Conservation (phyloP, 1,140 invertebrate species). For the Leucophenga varia region DNA sequence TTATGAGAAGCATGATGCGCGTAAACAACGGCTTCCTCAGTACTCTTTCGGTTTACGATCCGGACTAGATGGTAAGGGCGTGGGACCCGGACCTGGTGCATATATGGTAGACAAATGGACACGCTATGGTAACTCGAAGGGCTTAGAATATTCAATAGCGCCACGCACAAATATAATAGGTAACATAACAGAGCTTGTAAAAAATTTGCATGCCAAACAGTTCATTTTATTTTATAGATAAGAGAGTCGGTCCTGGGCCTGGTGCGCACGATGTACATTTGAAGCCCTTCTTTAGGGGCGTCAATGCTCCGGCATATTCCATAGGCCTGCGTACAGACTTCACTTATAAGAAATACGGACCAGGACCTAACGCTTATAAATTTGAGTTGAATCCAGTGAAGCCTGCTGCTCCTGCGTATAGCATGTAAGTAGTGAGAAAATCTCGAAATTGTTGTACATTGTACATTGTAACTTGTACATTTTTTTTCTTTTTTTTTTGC, state of each 20-base stretch:
- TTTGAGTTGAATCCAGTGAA: slow-evolving; percentile 55
- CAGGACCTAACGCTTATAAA: slow-evolving; percentile 66
- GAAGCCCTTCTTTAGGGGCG: slow-evolving; percentile 57
- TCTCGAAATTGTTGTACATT: no score
- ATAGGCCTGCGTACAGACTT: slow-evolving; percentile 59
- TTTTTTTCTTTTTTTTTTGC: slow-evolving; percentile 24
- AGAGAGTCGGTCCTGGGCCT: slow-evolving; percentile 59
- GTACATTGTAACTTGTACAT: no score
- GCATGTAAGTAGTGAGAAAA: slow-evolving; percentile 54
- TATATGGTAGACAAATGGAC: slow-evolving; percentile 41
- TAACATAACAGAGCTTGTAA: no score
- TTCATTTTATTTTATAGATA: slow-evolving; percentile 23
- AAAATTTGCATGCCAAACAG: no score
- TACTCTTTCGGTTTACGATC: slow-evolving; percentile 61
- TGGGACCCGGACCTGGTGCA: slow-evolving; percentile 42
- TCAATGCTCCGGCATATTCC: slow-evolving; percentile 60
- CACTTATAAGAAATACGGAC: slow-evolving; percentile 55
- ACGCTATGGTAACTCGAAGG: slow-evolving; percentile 30
- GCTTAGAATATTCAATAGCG: slow-evolving; percentile 48
- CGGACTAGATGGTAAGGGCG: background rate
- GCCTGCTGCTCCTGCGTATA: slow-evolving; percentile 55
- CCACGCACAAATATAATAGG: slow-evolving; percentile 26
- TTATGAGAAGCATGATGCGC: slow-evolving; percentile 61
- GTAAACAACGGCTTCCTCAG: slow-evolving; percentile 62
- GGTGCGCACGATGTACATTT: slow-evolving; percentile 60